A percentile compares a stretch with the other conserved stretches of the same genome.
phyloP scores from a whole-genome alignment of 2,888 invertebrate species.

The Lasius fuliginosus region DNA sequence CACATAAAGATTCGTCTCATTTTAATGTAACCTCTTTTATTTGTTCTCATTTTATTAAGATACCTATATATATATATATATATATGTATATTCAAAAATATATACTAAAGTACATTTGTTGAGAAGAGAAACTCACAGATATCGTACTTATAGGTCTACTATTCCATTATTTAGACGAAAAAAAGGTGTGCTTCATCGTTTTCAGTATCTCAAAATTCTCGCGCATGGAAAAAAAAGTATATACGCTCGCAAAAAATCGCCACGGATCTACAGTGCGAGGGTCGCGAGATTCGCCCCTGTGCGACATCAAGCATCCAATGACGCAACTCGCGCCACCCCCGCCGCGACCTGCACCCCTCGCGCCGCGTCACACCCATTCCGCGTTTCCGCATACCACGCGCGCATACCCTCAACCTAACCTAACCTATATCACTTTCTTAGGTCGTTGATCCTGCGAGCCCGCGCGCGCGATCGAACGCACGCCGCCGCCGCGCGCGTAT shows the following conservation, averaged over 20 bases:
- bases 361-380: constrained; percentile 71
- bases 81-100: too few species aligned
- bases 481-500: background rate
- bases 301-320: constrained; percentile 67
- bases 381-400: constrained; percentile 72
- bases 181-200: too few species aligned
- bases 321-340: constrained; percentile 74
- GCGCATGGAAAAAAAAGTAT: too few species aligned
- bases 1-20: background rate
- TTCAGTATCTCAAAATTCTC: too few species aligned
- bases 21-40: background rate
- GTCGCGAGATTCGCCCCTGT: constrained; percentile 56
- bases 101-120: background rate
- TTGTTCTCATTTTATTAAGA: background rate
- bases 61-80: too few species aligned
- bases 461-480: constrained; percentile 36
- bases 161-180: too few species aligned
- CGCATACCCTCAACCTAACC: constrained; percentile 70
- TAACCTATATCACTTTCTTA: constrained; percentile 72
- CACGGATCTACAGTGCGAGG: background rate
- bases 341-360: constrained; percentile 64
- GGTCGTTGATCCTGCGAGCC: constrained; percentile 74
- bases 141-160: too few species aligned
- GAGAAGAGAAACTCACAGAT: background rate
- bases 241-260: background rate